A percentile compares a stretch with the other conserved stretches of the same genome.
These are phyloP conservation scores for Microtus californicus DNA, from an alignment of 2,797 vertebrate genomes.

Conservation along the genomic window DNA sequence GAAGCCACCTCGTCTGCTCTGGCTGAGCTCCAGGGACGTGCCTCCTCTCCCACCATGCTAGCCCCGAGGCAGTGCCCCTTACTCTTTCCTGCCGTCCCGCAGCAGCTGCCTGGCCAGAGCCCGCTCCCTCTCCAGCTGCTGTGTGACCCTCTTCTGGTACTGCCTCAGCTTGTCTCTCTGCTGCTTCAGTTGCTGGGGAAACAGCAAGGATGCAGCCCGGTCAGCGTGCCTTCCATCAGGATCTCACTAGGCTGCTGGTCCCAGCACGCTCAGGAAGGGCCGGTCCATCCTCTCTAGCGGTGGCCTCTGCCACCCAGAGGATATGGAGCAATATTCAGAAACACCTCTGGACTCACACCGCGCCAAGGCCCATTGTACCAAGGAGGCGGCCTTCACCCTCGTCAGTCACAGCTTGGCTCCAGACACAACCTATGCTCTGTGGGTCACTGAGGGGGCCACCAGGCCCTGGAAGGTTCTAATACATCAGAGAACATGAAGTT, in stretches of 20 bases:
- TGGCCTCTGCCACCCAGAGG: too few relatives aligned
- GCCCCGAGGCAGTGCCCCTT: conserved; percentile 79
- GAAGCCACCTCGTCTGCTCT: not conserved
- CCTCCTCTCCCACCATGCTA: not conserved
- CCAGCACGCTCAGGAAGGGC: not conserved
- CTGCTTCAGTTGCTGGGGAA: conserved; percentile 94
- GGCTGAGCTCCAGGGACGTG: not conserved
- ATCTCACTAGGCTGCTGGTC: not conserved
- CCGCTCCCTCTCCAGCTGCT: conserved; percentile 92
- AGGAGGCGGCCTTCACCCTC: not conserved
- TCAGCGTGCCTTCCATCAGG: not conserved
- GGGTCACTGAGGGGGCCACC: not conserved
- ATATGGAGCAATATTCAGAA: accelerated
- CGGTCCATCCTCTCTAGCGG: not conserved
- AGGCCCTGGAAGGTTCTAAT: not conserved
- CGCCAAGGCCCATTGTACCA: not conserved
- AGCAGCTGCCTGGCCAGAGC: conserved; percentile 92
- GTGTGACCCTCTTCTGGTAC: conserved; percentile 92
- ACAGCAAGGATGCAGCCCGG: not conserved
- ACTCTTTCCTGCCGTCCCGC: conserved; percentile 94
- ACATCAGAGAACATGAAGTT: not conserved
- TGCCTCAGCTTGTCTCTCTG: conserved; percentile 96
- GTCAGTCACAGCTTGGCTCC: not conserved
- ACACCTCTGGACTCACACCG: not conserved
- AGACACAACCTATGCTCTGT: not conserved